These are phyloP conservation scores for Myiozetetes cayanensis DNA, from an alignment of 2,113 vertebrate genomes.

Conservation along the genomic window DNA sequence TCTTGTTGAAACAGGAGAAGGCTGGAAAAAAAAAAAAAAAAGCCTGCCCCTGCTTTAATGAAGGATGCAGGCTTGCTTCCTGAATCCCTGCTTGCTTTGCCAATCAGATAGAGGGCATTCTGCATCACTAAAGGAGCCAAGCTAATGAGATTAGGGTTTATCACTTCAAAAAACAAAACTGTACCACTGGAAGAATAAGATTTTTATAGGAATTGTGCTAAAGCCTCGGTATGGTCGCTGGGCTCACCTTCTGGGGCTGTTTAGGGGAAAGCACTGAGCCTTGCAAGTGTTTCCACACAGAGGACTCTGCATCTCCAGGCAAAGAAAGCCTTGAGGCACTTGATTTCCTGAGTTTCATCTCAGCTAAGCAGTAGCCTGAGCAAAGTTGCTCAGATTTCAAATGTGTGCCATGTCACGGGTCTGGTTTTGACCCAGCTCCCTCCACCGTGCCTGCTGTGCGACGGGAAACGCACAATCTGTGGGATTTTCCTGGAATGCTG, in stretches of 20 bases:
- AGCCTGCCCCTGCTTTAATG: not conserved
- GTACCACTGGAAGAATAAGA: not conserved
- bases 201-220: not conserved
- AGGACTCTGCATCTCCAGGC: not conserved
- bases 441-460: too few relatives aligned
- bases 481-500: not conserved
- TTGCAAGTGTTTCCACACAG: not conserved
- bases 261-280: not conserved
- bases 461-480: too few relatives aligned
- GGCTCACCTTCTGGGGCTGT: not conserved
- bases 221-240: fast-evolving
- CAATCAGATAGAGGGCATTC: not conserved
- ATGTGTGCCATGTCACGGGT: fast-evolving
- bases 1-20: not conserved
- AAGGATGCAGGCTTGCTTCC: not conserved
- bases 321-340: not conserved
- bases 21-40: not conserved
- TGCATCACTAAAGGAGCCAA: not conserved
- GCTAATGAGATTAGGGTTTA: not conserved
- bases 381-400: not conserved
- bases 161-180: not conserved
- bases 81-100: not conserved
- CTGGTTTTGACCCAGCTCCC: not conserved
- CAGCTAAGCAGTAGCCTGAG: not conserved
- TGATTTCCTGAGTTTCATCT: not conserved